Conservation (phyloP, 2,113 vertebrate genomes). For the Shinisaurus crocodilurus region DNA sequence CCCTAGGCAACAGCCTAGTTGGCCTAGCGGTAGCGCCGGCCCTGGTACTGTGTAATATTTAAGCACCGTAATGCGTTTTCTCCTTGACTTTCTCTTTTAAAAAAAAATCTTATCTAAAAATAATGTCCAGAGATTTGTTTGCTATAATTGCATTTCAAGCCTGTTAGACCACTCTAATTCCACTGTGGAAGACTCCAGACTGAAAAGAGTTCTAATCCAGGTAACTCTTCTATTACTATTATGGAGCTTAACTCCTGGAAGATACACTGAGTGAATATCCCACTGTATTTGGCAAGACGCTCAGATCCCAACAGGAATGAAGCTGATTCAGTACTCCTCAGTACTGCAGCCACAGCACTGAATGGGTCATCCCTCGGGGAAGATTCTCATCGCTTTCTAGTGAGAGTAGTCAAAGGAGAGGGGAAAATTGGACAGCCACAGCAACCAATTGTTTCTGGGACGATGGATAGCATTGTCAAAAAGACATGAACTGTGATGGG, state of each 20-base stretch:
- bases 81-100: background rate
- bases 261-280: background rate
- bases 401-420: background rate
- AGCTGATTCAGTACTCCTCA: background rate
- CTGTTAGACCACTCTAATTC: background rate
- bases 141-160: background rate
- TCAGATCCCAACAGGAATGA: background rate
- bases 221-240: background rate
- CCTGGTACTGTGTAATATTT: background rate
- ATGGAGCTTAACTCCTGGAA: background rate
- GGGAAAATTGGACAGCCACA: background rate
- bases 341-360: fast-evolving
- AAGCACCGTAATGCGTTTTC: background rate
- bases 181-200: background rate
- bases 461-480: background rate
- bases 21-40: too few species aligned
- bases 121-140: background rate
- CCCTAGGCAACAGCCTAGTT: too few species aligned
- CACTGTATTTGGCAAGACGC: background rate
- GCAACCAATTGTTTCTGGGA: background rate
- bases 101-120: background rate
- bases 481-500: background rate
- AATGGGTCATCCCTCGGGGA: background rate
- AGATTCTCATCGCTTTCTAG: background rate
- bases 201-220: background rate